Percentiles rank a stretch among this genome's conserved stretches.
Evolutionary conservation across 2,888 invertebrate species (phyloP).

Genomic region (Lottia scabra): DNA sequence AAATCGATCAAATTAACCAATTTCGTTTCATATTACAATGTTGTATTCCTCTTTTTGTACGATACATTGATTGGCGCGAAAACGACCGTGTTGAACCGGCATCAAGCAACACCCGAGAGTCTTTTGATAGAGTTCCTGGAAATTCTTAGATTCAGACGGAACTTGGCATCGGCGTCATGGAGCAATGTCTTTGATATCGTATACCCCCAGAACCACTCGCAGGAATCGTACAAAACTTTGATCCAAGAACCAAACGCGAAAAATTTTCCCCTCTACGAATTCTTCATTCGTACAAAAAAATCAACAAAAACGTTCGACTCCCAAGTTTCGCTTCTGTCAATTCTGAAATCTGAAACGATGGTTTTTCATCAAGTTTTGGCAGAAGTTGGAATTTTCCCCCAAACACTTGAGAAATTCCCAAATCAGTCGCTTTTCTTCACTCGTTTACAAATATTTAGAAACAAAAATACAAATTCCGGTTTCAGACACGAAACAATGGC

Average conservation of each 20-base stretch:
- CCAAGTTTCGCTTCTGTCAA: not conserved
- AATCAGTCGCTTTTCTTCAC: slow-evolving; percentile 7
- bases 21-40: not conserved
- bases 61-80: too few species aligned
- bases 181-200: not conserved
- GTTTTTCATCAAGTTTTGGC: slow-evolving; percentile 1
- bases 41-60: too few species aligned
- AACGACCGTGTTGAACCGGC: not conserved
- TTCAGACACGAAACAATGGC: slow-evolving; percentile 11
- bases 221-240: not conserved
- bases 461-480: slow-evolving; percentile 4
- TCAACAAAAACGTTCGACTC: not conserved
- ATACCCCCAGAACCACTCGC: not conserved
- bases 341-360: not conserved
- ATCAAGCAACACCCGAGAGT: not conserved
- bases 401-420: slow-evolving; percentile 4
- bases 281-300: not conserved
- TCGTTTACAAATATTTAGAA: slow-evolving; percentile 18
- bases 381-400: not conserved
- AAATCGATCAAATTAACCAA: not conserved
- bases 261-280: not conserved
- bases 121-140: not conserved
- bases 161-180: not conserved
- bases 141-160: not conserved
- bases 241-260: not conserved